phyloP scores from a whole-genome alignment of 2,888 invertebrate species.

The Diplolepis rosae region DNA sequence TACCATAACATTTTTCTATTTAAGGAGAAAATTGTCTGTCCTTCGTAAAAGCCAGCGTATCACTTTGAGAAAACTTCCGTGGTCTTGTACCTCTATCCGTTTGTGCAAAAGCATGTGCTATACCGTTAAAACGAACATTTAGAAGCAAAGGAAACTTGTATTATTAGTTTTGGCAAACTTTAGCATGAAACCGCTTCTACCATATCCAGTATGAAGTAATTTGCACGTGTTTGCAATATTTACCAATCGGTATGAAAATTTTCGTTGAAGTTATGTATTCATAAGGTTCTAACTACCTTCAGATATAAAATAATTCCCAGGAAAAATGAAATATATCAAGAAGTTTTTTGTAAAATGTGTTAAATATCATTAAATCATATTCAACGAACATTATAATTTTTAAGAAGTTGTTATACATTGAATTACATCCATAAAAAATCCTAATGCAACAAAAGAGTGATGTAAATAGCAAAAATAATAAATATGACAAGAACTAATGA shows the following conservation, averaged over 20 bases:
- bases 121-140: slow-evolving; percentile 16
- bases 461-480: too few relatives aligned
- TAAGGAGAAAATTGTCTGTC: neutral
- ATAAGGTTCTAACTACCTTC: too few relatives aligned
- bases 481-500: too few relatives aligned
- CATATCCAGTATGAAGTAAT: slow-evolving; percentile 13
- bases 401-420: too few relatives aligned
- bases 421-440: too few relatives aligned
- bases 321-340: neutral
- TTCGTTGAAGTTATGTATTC: neutral
- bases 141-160: slow-evolving; percentile 16
- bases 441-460: too few relatives aligned
- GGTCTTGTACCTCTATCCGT: neutral
- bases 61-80: slow-evolving; percentile 12
- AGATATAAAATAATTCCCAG: neutral
- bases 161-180: slow-evolving; percentile 27
- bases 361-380: too few relatives aligned
- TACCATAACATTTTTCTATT: neutral
- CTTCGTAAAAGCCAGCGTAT: neutral
- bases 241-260: neutral
- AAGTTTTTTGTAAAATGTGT: neutral
- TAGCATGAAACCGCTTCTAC: neutral
- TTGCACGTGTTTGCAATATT: slow-evolving; percentile 12
- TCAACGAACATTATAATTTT: too few relatives aligned
- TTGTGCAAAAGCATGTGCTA: slow-evolving; percentile 18